Evolutionary conservation across 2,113 vertebrate genomes (phyloP), one percentile per base, ranked within the genome.

Genomic region (Sinocyclocheilus grahami): DNA sequence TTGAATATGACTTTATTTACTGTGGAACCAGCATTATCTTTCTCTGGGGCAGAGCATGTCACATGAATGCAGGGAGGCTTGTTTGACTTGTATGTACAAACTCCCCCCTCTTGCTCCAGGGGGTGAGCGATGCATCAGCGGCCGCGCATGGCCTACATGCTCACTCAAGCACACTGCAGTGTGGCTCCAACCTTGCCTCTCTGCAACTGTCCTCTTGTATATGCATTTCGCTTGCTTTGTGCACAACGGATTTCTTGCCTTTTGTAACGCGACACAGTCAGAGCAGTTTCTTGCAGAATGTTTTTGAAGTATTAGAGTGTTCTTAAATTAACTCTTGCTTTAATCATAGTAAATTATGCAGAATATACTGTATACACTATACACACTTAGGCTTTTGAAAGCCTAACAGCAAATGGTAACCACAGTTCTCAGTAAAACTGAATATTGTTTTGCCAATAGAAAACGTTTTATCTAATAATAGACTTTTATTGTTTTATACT

Each of bases 61-160:
- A 93, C 89, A 89, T 55, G 67, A 83, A 93, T 82, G 88, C 89
- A 92, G 83, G 91, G 89, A 91, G 90, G 91, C 90, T 92, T 85
- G 55, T 88, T 91, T 93, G 90, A 94, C 87, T 88, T 89, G 84
- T 92, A 86, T 90, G 90, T 87, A 91, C 83, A 85, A 82, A 77
- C 83, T 85, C 86, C 89, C 62, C 88, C 88, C 86, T 78, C 84
- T 90, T 87, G 93, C 88, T 94, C 91, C 93, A 93, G 90, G 93
- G 88, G 94, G 92, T 90, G 91, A 91, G 90, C 86, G 83, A 87
- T 88, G 91, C 92, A 92, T 93, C 91, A 88, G 79, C 89, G 91
- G 51, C 22, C 48, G 90, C 48, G 88, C 87, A 89, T 94, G 94
- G 92, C 95, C 95, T 95, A 95, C 92, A 95, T 96, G 95, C 92